Conservation (phyloP, 2,888 invertebrate genomes). For the Sicus ferrugineus region DNA sequence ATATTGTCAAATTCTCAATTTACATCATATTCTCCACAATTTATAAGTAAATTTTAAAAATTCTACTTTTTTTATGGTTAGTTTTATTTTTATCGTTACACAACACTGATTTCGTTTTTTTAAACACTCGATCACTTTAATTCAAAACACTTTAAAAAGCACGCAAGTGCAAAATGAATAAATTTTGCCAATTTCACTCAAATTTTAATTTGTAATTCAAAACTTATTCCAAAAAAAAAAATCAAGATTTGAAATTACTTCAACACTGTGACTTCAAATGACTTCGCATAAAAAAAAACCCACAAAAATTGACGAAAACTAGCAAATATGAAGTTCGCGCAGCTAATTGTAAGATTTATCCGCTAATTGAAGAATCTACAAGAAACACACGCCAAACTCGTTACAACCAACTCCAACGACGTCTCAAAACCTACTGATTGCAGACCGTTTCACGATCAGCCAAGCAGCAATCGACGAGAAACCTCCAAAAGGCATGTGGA, state of each 20-base stretch:
- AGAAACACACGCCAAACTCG: slow-evolving; percentile 20
- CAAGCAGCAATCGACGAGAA: neutral
- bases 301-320: too few species aligned
- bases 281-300: too few species aligned
- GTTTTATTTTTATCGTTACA: slow-evolving; percentile 5
- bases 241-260: neutral
- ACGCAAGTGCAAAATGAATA: too few species aligned
- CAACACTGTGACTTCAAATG: too few species aligned
- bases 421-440: slow-evolving; percentile 27
- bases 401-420: slow-evolving; percentile 17
- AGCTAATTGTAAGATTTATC: slow-evolving; percentile 12
- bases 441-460: slow-evolving; percentile 19
- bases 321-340: slow-evolving; percentile 8
- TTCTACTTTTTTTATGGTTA: neutral
- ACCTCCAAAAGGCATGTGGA: neutral
- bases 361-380: neutral
- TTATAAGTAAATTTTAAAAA: neutral
- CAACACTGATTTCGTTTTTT: neutral
- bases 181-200: too few species aligned
- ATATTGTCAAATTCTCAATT: neutral
- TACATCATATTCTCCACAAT: neutral
- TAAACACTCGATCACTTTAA: too few species aligned
- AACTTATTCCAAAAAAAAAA: neutral
- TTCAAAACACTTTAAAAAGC: neutral
- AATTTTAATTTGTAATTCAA: neutral